Base-by-base conservation (phyloP, 1,140 invertebrate species). In the Centruroides vittatus region DNA sequence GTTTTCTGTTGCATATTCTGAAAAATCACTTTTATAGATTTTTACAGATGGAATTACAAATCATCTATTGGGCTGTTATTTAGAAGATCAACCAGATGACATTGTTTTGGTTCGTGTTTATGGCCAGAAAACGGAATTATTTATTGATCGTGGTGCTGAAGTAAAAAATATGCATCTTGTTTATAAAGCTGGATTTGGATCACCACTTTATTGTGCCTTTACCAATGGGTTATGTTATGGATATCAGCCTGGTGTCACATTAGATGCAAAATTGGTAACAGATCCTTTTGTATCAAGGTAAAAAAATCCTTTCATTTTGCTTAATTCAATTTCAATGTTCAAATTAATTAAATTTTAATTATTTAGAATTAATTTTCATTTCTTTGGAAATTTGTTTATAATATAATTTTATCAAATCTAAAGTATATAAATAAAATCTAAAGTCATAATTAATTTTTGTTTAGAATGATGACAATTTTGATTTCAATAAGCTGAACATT, bases 21-120 rank as follows among this genome's bases (percentile, higher is more conserved):
- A 23, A 23, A 23, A 23, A 23, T 23, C 23, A 23, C 23, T 23
- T 23, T 23, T 23, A 53, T 73, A 96, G 92, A 73, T 85, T 67
- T 96, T 96, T 74, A 95, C 89, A 59, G 88, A 93, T 80, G 94
- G 94, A 41, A 93, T 95, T 58, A 94, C 93, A 55, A 98, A 98
- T 77, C 90, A 88, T 74, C 79, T 98, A 62, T 78, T 97, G 54
- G 88, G 86, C 36, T 87, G 90, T 67, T 88, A 79, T 62, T 64
- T 75, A 41, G 73, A 76, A 60, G 71, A 78, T 65, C 77, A 84
- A 68, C 66, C 66, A n/a, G 68, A 74, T 59, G 82, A 89, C 67
- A 83, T 91, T 69, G 79, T 97, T 0, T 78, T 98, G 4, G 81
- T 97, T 12, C 80, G 93, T 67, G 81, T 98, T 63, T 98, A 96